phyloP scores from a whole-genome alignment of 2,888 invertebrate species.

The Nymphalis urticae region DNA sequence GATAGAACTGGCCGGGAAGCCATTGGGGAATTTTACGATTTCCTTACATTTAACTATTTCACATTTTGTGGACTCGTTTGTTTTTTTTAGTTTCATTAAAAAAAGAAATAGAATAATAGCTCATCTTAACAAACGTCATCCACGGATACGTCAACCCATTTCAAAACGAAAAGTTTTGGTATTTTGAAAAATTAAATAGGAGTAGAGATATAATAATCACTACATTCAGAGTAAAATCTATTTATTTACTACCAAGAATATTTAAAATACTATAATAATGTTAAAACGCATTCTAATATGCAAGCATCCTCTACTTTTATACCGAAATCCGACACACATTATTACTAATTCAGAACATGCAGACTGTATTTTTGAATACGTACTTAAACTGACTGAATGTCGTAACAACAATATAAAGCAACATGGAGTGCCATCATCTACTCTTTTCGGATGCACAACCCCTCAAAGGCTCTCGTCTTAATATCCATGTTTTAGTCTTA shows the following conservation, averaged over 20 bases:
- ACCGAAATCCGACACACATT: constrained; percentile 25
- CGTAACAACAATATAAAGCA: constrained; percentile 42
- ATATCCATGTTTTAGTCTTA: constrained; percentile 77
- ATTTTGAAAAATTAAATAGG: too few species aligned
- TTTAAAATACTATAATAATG: constrained; percentile 10
- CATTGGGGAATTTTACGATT: constrained; percentile 38
- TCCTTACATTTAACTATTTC: constrained; percentile 36
- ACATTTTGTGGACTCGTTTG: constrained; percentile 19
- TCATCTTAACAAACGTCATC: too few species aligned
- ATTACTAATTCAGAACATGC: constrained; percentile 25
- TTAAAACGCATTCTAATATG: constrained; percentile 13
- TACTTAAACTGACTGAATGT: constrained; percentile 34
- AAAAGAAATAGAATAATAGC: neutral
- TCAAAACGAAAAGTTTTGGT: too few species aligned
- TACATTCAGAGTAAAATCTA: too few species aligned
- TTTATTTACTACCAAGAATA: neutral
- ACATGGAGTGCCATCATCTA: constrained; percentile 62
- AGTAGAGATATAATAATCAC: too few species aligned
- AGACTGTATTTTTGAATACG: constrained; percentile 34
- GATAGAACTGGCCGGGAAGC: constrained; percentile 42
- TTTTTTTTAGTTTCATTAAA: constrained; percentile 15
- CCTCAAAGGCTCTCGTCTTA: constrained; percentile 78
- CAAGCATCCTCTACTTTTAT: constrained; percentile 18
- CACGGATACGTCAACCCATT: too few species aligned
- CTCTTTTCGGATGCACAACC: constrained; percentile 68